These are phyloP conservation scores for Enhydra lutris DNA, from an alignment of 2,113 vertebrate species.

Conservation along the genomic window DNA sequence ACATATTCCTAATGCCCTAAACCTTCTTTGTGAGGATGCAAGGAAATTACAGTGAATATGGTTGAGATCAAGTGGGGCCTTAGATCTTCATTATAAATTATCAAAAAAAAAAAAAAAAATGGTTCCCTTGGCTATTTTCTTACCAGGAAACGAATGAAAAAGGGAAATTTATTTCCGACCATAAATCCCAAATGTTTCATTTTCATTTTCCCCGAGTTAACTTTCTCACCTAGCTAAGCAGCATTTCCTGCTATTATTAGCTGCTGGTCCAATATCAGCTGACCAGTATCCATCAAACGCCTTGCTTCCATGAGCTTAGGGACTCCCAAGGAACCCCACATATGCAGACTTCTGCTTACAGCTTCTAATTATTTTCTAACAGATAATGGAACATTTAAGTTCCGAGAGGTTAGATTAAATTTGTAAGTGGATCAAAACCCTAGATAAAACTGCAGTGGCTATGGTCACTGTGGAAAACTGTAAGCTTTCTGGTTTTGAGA, in stretches of 20 bases:
- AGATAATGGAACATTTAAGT: conserved; percentile 82
- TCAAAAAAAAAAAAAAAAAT: conserved; percentile 66
- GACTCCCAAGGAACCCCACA: conserved; percentile 77
- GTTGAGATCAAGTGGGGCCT: conserved; percentile 62
- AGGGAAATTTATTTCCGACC: conserved; percentile 76
- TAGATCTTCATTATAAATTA: conserved; percentile 82
- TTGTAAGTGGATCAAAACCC: conserved; percentile 77
- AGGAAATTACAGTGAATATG: conserved; percentile 54
- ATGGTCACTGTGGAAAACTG: conserved; percentile 50
- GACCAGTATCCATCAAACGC: conserved; percentile 81
- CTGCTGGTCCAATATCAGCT: conserved; percentile 76
- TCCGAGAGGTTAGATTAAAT: conserved; percentile 78
- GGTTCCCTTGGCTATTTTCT: conserved; percentile 77
- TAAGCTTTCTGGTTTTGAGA: conserved; percentile 27
- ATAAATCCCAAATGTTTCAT: conserved; percentile 81
- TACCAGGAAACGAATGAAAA: conserved; percentile 82
- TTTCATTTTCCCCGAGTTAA: conserved; percentile 82
- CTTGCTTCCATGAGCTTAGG: conserved; percentile 81
- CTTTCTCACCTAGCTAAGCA: conserved; percentile 84
- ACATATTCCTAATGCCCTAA: conserved; percentile 55
- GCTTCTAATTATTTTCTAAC: conserved; percentile 85
- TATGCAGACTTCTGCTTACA: conserved; percentile 76
- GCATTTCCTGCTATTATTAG: conserved; percentile 82
- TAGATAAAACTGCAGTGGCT: conserved; percentile 57
- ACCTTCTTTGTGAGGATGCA: conserved; percentile 37